Percentiles rank a stretch among this genome's conserved stretches.
Conservation (phyloP, 2,888 invertebrate species). For the Pseudoips prasinana region DNA sequence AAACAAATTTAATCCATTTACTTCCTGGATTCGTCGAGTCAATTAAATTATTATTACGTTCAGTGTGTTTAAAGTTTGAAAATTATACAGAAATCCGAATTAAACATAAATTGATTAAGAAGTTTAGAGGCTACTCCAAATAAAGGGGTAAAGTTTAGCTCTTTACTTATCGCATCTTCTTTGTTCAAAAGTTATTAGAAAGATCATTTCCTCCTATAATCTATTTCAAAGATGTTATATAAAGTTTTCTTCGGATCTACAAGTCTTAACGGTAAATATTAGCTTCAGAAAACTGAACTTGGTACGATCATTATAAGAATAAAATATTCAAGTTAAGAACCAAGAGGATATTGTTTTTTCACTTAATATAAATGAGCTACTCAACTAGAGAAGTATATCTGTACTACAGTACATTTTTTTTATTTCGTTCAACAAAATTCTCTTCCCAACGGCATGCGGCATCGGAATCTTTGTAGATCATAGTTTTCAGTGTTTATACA, state of each 20-base stretch:
- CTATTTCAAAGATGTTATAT: slow-evolving; percentile 26
- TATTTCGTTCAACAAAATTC: no score
- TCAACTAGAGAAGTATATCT: no score
- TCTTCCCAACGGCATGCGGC: no score
- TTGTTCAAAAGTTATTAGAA: slow-evolving; percentile 31
- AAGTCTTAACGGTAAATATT: slow-evolving; percentile 7
- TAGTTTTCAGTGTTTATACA: no score
- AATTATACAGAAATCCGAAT: slow-evolving; percentile 17
- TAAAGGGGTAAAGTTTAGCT: slow-evolving; percentile 24
- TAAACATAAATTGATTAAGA: slow-evolving; percentile 26
- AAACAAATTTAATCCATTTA: slow-evolving; percentile 1
- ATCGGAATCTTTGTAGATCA: no score
- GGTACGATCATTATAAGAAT: no score
- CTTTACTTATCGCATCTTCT: slow-evolving; percentile 27
- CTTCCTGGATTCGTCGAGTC: slow-evolving; percentile 1
- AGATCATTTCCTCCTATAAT: slow-evolving; percentile 23
- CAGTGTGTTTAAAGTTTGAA: slow-evolving; percentile 5
- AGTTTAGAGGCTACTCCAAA: slow-evolving; percentile 22
- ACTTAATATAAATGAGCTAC: no score
- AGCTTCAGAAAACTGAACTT: slow-evolving; percentile 10
- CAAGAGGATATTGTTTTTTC: no score
- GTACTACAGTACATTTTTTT: no score
- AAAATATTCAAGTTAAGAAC: no score
- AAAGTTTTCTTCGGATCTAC: slow-evolving; percentile 15
- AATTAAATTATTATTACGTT: slow-evolving; percentile 10